Conservation (phyloP, 2,113 vertebrate genomes). For the Ammodytes dubius region DNA sequence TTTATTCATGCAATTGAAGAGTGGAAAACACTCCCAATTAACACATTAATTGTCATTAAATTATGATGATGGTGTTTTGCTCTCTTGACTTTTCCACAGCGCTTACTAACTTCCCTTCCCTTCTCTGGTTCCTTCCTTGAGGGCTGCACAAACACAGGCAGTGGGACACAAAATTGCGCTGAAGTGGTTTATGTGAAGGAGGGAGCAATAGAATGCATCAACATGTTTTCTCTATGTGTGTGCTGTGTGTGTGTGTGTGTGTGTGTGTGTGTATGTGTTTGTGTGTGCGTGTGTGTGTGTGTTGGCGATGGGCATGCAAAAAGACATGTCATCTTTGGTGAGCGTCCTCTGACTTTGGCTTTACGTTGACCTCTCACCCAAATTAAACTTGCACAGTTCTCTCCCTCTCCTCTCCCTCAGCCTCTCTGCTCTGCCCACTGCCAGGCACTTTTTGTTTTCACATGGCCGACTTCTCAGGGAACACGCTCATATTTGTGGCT, state of each 20-base stretch:
- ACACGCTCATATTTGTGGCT: conserved; percentile 86
- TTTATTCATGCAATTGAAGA: not conserved
- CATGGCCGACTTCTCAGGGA: conserved; percentile 83
- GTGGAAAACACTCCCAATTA: conserved; percentile 37
- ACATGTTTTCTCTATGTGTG: conserved; percentile 16
- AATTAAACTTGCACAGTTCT: conserved; percentile 79
- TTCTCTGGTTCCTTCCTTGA: conserved; percentile 16
- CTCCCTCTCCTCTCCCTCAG: conserved; percentile 65
- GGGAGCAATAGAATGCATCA: conserved; percentile 1
- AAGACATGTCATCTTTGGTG: conserved; percentile 46
- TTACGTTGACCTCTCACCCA: conserved; percentile 81
- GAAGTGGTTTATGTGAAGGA: conserved; percentile 22
- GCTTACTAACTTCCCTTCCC: conserved; percentile 7
- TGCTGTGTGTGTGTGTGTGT: not conserved
- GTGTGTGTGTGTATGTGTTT: conserved; percentile 30
- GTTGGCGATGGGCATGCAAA: conserved; percentile 61
- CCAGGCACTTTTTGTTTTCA: conserved; percentile 83
- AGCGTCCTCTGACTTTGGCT: conserved; percentile 67
- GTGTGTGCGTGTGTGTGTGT: conserved; percentile 23
- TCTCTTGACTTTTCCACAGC: conserved; percentile 41
- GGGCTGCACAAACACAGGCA: conserved; percentile 7
- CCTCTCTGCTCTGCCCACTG: conserved; percentile 72
- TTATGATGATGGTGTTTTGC: conserved; percentile 33
- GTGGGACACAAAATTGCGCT: not conserved
- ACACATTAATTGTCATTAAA: conserved; percentile 35